A percentile compares a stretch with the other conserved stretches of the same genome.
Conservation (phyloP, 2,113 vertebrate genomes). For the Erythrolamprus reginae region DNA sequence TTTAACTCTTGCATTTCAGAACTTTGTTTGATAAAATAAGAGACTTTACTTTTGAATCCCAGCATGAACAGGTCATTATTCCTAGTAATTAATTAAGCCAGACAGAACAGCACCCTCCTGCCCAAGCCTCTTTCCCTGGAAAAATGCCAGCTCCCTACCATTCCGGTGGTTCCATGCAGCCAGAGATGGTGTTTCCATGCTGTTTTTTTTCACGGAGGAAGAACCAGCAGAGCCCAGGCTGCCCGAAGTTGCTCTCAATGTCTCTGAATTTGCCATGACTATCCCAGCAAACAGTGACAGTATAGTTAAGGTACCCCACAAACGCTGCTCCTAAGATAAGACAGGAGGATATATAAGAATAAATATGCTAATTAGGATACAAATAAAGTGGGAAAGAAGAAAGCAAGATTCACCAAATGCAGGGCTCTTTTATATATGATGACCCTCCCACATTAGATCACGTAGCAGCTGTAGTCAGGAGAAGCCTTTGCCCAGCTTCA, state of each 20-base stretch:
- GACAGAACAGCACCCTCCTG: no score
- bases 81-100: no score
- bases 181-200: background rate
- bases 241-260: background rate
- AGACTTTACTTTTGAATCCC: no score
- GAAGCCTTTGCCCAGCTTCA: background rate
- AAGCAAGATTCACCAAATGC: rapidly evolving
- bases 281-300: constrained; percentile 57
- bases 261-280: constrained; percentile 33
- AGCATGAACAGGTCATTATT: no score
- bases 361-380: background rate
- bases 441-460: background rate
- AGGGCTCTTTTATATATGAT: no score
- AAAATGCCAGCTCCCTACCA: background rate
- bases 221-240: constrained; percentile 23
- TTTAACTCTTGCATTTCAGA: no score
- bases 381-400: background rate
- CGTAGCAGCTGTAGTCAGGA: background rate
- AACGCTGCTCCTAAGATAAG: constrained; percentile 42
- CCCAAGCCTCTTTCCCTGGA: background rate
- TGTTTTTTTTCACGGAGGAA: background rate
- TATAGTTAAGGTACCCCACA: constrained; percentile 55
- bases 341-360: background rate
- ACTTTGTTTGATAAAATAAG: no score
- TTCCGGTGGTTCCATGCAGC: constrained; percentile 22